Base-by-base conservation (phyloP, 2,888 invertebrate species). In the Philonicus albiceps region DNA sequence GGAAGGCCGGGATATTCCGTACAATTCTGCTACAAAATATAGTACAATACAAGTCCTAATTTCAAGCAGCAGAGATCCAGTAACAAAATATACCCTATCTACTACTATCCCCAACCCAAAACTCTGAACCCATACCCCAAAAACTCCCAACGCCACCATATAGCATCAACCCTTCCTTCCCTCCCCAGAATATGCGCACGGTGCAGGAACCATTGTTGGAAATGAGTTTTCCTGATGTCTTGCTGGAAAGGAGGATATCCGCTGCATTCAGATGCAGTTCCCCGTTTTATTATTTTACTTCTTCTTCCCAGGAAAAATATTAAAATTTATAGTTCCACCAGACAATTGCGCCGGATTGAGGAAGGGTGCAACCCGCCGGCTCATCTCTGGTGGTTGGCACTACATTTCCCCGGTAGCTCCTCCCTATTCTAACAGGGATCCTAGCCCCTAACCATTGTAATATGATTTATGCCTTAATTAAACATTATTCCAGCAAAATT, bases 211-310 rank as follows among this genome's bases (percentile, higher is more conserved):
- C n/a, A 73, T 84, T 84, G 84, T 84, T 73, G 37, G 84, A 40
- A 73, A 72, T 84, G 73, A 84, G 73, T 84, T 84, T 84, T 84
- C 84, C 84, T 84, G 84, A 84, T 84, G 84, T 73, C 84, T 84
- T 84, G 84, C 43, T 84, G 43, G 84, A 84, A 73, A 72, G 73
- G 73, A 64, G 84, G 84, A 84, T 84, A 73, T 84, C 84, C 84
- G 84, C 49, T 40, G 40, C 40, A 84, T 84, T 84, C 73, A 84
- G 73, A 43, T 73, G 84, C 84, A 73, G 37, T 43, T 73, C 84
- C 73, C 43, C 81, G 19, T 84, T 84, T 84, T 84, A 84, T 84
- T 84, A 84, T 73, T 84, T 84, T 84, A 73, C 64, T 84, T 37
- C 64, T 49, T 83, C 73, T 73, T 84, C 37, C 64, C 19, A 30